Base-by-base conservation (phyloP, 2,113 vertebrate species). In the Polyodon spathula region DNA sequence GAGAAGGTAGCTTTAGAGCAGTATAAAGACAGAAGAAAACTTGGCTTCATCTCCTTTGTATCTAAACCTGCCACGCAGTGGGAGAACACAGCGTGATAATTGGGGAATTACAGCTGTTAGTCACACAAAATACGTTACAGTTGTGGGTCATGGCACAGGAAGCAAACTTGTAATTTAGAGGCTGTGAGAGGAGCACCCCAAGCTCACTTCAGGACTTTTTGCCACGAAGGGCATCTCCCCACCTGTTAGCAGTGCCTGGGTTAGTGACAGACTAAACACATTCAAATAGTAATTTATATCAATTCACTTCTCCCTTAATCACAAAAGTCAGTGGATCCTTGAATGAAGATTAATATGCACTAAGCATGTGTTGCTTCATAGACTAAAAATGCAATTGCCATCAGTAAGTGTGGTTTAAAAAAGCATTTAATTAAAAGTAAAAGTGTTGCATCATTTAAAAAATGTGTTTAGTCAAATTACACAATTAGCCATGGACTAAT, bases 101-200 rank as follows among this genome's bases (percentile, higher is more conserved):
- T 84, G 86, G 75, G 73, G 74, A 75, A 81, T 84, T 78, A 77
- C 73, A 73, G 73, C 77, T 75, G 72, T 87, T 86, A 86, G 86
- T 85, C 83, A 75, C 75, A 82, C 73, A 77, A 80, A 73, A 86
- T 81, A 78, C 61, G 74, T 72, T 68, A 67, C 71, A 80, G 75
- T 78, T 73, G 75, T 68, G 81, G 85, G 83, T 89, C 78, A 70
- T 60, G 63, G 59, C 72, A 79, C 78, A 88, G 85, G 85, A 89
- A 88, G 81, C 65, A 79, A 81, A 81, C 80, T 59, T 79, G 71
- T 88, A 83, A 89, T 81, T 88, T 82, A 87, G 79, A 80, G 84
- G 76, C 74, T 73, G 71, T 54, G 40, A 83, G 78, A 78, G 81
- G 27, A 27, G 27, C 27, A 27, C 27, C 27, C 27, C 27, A 27